Evolutionary conservation across 2,888 invertebrate genomes (phyloP).

Genomic region (Artemia sp.): DNA sequence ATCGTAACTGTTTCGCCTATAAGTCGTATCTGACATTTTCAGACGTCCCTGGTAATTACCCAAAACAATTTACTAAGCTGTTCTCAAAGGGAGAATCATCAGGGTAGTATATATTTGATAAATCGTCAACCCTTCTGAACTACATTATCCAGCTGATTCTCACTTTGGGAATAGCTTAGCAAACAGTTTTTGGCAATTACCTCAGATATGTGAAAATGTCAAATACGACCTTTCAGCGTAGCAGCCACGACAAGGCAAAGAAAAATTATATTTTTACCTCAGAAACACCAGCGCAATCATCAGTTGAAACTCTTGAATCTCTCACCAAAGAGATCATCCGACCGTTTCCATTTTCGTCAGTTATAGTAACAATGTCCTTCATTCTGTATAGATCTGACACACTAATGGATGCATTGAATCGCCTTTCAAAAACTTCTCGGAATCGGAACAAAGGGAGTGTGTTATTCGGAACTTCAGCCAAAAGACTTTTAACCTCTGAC

Average conservation of each 20-base stretch:
- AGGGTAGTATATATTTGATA: too few species aligned
- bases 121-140: too few species aligned
- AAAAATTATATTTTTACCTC: background rate
- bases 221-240: too few species aligned
- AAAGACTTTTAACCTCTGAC: slow-evolving; percentile 50
- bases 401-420: slow-evolving; percentile 55
- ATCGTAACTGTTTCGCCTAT: too few species aligned
- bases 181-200: too few species aligned
- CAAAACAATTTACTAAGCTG: too few species aligned
- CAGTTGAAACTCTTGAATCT: slow-evolving; percentile 24
- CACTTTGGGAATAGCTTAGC: background rate
- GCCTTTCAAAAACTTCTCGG: slow-evolving; percentile 61
- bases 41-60: too few species aligned
- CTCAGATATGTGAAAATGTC: too few species aligned
- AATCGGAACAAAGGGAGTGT: slow-evolving; percentile 60
- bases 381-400: slow-evolving; percentile 53
- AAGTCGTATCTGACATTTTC: too few species aligned
- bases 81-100: too few species aligned
- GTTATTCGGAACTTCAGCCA: slow-evolving; percentile 55
- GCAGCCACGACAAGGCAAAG: too few species aligned
- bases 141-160: background rate
- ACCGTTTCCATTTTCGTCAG: slow-evolving; percentile 40
- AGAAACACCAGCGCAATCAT: slow-evolving; percentile 15
- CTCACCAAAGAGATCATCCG: slow-evolving; percentile 6
- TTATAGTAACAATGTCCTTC: slow-evolving; percentile 56